Evolutionary conservation across 2,797 vertebrate genomes (phyloP).

Genomic region (Hypotaenidia philippensis): DNA sequence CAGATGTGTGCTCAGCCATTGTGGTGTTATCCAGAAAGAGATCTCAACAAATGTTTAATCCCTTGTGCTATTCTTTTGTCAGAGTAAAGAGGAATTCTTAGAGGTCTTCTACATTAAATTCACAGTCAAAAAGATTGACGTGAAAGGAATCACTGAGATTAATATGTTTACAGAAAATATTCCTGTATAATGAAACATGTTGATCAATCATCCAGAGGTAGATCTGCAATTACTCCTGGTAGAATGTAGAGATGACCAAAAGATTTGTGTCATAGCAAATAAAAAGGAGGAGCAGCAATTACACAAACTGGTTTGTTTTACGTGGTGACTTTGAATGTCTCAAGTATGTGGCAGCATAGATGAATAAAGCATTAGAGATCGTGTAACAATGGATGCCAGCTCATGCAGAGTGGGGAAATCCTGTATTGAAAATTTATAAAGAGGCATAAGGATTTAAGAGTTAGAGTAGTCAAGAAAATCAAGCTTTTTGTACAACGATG

Average conservation of each 20-base stretch:
- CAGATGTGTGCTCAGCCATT: neutral
- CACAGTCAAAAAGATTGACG: neutral
- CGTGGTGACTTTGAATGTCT: neutral
- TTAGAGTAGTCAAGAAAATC: neutral
- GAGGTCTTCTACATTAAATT: neutral
- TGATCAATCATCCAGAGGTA: neutral
- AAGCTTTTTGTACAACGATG: neutral
- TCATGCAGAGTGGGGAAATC: neutral
- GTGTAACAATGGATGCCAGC: neutral
- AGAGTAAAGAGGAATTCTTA: neutral
- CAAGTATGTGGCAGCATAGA: neutral
- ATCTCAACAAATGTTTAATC: neutral
- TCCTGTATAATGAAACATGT: neutral
- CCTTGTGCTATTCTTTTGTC: neutral
- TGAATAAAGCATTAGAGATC: neutral
- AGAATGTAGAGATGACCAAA: neutral
- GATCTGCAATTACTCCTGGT: neutral
- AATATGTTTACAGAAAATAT: neutral
- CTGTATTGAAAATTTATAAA: neutral
- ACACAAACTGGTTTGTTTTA: neutral
- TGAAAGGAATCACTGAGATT: neutral
- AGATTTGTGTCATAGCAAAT: neutral
- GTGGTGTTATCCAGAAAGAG: neutral
- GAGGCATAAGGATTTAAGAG: neutral
- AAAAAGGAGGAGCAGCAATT: neutral